Conservation (phyloP, 2,113 vertebrate genomes). For the Elachura formosa region DNA sequence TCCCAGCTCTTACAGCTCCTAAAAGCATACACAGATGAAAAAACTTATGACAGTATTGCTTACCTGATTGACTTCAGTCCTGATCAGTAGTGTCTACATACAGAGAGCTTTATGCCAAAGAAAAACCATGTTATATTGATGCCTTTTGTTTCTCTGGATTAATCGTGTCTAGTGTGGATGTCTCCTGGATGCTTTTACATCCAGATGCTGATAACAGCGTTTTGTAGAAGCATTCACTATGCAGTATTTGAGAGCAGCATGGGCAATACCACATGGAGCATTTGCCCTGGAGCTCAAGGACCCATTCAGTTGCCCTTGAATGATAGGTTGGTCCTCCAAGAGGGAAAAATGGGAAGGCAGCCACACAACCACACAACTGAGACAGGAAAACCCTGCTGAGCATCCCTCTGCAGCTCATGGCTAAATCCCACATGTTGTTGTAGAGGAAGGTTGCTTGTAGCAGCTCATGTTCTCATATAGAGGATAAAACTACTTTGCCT, state of each 20-base stretch:
- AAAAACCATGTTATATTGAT: background rate
- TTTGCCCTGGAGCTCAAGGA: background rate
- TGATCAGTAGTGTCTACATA: background rate
- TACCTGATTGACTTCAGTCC: background rate
- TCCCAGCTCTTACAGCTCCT: background rate
- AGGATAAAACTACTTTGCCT: background rate
- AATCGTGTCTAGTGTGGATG: background rate
- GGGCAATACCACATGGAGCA: background rate
- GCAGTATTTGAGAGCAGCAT: background rate
- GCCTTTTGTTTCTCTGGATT: background rate
- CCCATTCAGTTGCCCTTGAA: accelerated
- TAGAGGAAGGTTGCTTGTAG: background rate
- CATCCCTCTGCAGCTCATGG: background rate
- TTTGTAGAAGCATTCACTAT: background rate
- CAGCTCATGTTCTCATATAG: background rate
- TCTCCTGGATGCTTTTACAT: background rate
- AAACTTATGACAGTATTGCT: background rate
- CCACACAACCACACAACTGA: accelerated
- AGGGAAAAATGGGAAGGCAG: background rate
- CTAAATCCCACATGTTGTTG: background rate
- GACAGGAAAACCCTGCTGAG: background rate
- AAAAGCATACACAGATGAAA: background rate
- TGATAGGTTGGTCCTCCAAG: background rate
- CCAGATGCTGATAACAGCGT: background rate
- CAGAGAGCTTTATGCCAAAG: background rate